A percentile compares a stretch with the other conserved stretches of the same genome.
These are phyloP conservation scores for Paramormyrops hopkinsi DNA, from an alignment of 2,797 vertebrate genomes.

Conservation along the genomic window DNA sequence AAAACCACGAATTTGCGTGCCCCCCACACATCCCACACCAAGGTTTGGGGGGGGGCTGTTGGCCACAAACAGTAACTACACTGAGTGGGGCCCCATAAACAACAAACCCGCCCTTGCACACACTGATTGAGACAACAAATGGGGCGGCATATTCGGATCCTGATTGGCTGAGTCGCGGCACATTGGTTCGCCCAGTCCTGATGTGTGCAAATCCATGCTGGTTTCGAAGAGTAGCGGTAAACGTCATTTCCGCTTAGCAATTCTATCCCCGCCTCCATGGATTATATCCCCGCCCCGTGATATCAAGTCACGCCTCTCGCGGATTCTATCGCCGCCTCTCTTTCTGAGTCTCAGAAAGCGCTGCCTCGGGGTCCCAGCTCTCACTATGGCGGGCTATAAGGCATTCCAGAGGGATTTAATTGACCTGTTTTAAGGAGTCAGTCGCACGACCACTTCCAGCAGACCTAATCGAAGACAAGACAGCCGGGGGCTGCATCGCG, in stretches of 20 bases:
- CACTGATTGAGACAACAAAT: background rate
- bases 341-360: constrained; percentile 43
- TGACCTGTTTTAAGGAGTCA: constrained; percentile 44
- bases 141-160: background rate
- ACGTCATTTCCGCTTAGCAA: constrained; percentile 61
- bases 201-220: constrained; percentile 14
- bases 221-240: constrained; percentile 45
- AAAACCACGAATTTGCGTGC: background rate
- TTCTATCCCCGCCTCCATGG: constrained; percentile 42
- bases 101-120: background rate
- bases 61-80: background rate
- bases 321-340: constrained; percentile 47
- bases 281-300: background rate
- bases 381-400: constrained; percentile 19
- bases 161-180: background rate
- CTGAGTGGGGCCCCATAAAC: background rate
- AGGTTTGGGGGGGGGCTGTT: background rate
- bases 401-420: background rate
- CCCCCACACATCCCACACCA: background rate
- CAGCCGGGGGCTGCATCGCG: constrained; percentile 20
- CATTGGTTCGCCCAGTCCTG: background rate
- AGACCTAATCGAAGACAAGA: background rate
- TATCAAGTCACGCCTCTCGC: constrained; percentile 29
- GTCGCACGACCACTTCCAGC: background rate
- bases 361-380: background rate